phyloP scores from a whole-genome alignment of 1,140 invertebrate genomes.

The Lysiphlebus fabarum region DNA sequence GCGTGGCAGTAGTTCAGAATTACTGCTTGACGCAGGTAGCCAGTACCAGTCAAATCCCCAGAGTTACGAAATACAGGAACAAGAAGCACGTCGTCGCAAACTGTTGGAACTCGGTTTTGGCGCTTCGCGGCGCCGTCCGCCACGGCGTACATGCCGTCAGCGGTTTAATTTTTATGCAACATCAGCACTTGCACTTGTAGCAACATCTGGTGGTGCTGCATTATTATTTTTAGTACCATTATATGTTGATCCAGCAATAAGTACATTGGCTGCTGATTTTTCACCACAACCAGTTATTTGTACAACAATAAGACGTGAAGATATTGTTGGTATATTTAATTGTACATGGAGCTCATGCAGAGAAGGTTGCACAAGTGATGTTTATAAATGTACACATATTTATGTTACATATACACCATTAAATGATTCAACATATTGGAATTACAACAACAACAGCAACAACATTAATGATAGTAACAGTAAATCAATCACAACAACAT shows the following conservation, averaged over 20 bases:
- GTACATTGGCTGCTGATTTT: constrained; percentile 80
- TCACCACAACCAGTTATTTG: constrained; percentile 74
- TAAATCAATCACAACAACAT: background rate
- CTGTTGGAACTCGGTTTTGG: constrained; percentile 65
- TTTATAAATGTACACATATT: constrained; percentile 81
- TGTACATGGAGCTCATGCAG: constrained; percentile 84
- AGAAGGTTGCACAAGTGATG: constrained; percentile 83
- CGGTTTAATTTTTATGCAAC: constrained; percentile 76
- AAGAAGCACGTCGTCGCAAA: constrained; percentile 69
- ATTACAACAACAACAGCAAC: constrained; percentile 28
- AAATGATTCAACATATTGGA: constrained; percentile 17
- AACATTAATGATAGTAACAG: background rate
- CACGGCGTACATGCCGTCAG: constrained; percentile 69
- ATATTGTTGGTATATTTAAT: constrained; percentile 73
- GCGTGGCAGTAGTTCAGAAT: constrained; percentile 80
- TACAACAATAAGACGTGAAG: constrained; percentile 71
- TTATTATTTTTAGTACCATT: constrained; percentile 82
- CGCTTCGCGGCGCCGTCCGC: constrained; percentile 57
- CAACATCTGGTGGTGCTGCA: constrained; percentile 76
- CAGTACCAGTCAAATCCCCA: constrained; percentile 34
- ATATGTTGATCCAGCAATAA: constrained; percentile 88
- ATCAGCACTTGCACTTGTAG: constrained; percentile 71
- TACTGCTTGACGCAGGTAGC: constrained; percentile 66
- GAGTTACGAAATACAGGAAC: constrained; percentile 54
- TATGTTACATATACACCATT: constrained; percentile 72